Evolutionary conservation across 2,113 vertebrate species (phyloP).

Genomic region (Indicator maculatus): DNA sequence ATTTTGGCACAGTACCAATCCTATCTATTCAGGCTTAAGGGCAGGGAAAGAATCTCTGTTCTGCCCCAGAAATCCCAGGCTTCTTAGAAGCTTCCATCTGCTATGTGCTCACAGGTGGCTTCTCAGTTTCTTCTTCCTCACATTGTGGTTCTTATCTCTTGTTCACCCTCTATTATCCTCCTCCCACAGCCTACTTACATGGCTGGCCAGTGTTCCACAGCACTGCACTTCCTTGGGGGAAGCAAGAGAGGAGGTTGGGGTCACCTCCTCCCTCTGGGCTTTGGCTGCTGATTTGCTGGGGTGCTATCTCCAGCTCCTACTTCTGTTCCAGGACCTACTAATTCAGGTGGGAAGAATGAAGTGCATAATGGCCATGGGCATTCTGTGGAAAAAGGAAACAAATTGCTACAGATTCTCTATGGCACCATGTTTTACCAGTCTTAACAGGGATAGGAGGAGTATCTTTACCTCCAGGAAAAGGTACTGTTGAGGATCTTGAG

Average conservation of each 20-base stretch:
- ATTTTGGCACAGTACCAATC: neutral
- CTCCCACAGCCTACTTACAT: neutral
- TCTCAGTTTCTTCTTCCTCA: neutral
- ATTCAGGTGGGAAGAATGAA: neutral
- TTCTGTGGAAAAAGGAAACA: neutral
- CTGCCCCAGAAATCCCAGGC: neutral
- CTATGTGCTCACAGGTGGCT: accelerated
- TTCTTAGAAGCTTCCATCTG: neutral
- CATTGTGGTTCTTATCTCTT: neutral
- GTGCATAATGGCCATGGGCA: neutral
- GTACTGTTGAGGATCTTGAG: neutral
- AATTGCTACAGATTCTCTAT: neutral
- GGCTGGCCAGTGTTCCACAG: neutral
- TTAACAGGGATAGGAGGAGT: neutral
- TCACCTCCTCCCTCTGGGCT: neutral
- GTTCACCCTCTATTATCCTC: neutral
- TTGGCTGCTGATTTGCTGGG: neutral
- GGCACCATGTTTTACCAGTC: neutral
- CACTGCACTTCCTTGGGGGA: neutral
- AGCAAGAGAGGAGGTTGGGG: neutral
- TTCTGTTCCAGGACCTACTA: neutral
- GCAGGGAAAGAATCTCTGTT: neutral
- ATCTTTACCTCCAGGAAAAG: neutral
- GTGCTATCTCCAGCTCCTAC: neutral
- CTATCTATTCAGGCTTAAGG: neutral